A percentile compares a stretch with the other conserved stretches of the same genome.
Conservation (phyloP, 1,140 invertebrate genomes). For the Pachypeltis micranthus region DNA sequence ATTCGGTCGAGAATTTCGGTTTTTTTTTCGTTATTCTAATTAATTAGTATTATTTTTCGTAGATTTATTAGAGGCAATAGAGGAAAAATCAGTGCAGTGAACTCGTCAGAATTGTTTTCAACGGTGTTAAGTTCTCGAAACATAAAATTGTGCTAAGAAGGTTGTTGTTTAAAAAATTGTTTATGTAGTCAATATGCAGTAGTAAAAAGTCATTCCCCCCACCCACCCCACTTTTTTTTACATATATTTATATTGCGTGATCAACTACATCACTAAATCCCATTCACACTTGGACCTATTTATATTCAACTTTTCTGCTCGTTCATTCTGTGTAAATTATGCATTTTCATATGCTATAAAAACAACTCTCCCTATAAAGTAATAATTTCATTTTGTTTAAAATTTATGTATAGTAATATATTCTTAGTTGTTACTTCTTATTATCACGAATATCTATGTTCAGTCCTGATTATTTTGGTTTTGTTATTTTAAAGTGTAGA, state of each 20-base stretch:
- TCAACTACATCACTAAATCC: neutral
- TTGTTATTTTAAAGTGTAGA: conserved; percentile 12
- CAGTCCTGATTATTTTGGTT: conserved; percentile 19
- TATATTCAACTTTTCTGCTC: neutral
- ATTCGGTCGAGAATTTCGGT: no score
- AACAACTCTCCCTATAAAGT: no score
- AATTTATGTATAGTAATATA: conserved; percentile 13
- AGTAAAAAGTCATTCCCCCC: no score
- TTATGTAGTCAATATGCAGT: no score
- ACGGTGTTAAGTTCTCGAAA: conserved; percentile 4
- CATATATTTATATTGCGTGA: conserved; percentile 14
- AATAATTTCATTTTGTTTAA: no score
- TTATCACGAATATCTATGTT: conserved; percentile 22
- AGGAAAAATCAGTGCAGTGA: conserved; percentile 17
- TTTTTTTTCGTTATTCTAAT: no score
- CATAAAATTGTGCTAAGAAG: conserved; percentile 19
- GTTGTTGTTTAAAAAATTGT: conserved; percentile 15
- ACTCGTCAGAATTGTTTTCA: conserved; percentile 8
- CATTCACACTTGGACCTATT: conserved; percentile 15
- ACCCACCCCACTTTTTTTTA: no score
- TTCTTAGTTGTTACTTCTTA: conserved; percentile 14
- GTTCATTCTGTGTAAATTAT: no score
- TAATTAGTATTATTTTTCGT: no score
- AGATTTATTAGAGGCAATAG: conserved; percentile 15
- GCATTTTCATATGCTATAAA: no score